Evolutionary conservation across 2,888 invertebrate genomes (phyloP), one percentile per base, ranked within the genome.

Genomic region (Aethes cnicana): DNA sequence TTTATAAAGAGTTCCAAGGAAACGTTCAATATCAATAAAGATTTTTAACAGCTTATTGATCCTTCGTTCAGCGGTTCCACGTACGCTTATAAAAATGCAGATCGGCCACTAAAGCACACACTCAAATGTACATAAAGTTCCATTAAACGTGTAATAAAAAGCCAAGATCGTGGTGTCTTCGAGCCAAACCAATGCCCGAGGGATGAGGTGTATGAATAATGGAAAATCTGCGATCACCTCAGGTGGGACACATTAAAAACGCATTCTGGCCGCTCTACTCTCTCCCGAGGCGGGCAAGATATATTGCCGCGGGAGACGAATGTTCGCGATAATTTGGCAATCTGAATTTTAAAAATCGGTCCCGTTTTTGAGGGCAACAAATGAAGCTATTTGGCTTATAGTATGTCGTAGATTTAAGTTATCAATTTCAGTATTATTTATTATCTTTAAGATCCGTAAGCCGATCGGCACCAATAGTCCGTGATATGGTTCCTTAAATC

Each of bases 221-320:
- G 81, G 74, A 84, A 66, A 64, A 65, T 17, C 39, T 14, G 39
- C 39, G 39, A 39, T 39, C 72, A 79, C 77, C 77, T 74, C 69
- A 74, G 72, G 69, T 74, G 75, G 63, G 81, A 78, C 77, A 80
- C 79, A 83, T 84, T 84, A 83, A 83, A 82, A 79, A 72, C 81
- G 73, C 81, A 77, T 82, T 75, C 67, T 5, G 62, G 57, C 58
- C 64, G 60, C 64, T 79, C 79, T 74, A 74, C 72, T 75, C 68
- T 62, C 60, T 57, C 57, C 56, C 59, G 63, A 35, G 53, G 50
- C 23, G 18, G 39, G 16, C 60, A 55, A 69, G 69, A 73, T 64
- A 66, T 65, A 71, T 64, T 69, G 63, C 61, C 52, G 25, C 3
- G n/a, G 17, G 9, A 39, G 39, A 39, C 39, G 39, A 39, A 39